These are phyloP conservation scores for Diadumene lineata DNA, from an alignment of 92 coral and sea anemone genomes.

Conservation along the genomic window DNA sequence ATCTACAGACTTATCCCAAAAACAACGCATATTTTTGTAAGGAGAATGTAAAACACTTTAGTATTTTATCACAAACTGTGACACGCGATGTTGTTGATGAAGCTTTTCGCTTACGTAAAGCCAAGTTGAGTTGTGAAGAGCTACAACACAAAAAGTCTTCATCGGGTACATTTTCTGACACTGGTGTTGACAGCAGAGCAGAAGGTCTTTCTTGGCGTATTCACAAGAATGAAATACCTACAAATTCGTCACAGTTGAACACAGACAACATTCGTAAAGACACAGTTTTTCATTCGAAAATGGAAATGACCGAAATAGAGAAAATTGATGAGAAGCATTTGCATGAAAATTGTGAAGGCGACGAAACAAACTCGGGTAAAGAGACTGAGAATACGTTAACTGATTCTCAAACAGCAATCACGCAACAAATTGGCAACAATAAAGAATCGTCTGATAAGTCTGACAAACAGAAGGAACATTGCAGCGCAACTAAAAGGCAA, in stretches of 20 bases:
- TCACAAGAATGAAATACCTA: neutral
- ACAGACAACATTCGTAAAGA: neutral
- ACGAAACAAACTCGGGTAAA: too few species aligned
- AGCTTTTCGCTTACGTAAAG: neutral
- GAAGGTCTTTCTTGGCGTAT: neutral
- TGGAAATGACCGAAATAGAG: too few species aligned
- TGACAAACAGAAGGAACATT: too few species aligned
- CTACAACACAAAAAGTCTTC: neutral
- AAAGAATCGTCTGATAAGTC: too few species aligned
- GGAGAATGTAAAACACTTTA: neutral
- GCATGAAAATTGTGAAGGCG: too few species aligned
- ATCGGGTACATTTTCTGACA: neutral
- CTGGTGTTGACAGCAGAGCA: conserved; percentile 12
- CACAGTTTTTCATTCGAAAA: too few species aligned
- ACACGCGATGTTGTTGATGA: neutral
- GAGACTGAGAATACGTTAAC: too few species aligned
- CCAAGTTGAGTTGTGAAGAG: neutral
- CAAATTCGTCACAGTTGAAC: neutral
- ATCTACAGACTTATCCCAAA: neutral
- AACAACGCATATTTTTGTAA: neutral
- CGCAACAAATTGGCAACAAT: too few species aligned
- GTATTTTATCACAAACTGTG: neutral
- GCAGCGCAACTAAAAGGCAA: too few species aligned
- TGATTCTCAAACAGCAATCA: too few species aligned
- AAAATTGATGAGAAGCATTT: too few species aligned